Base-by-base conservation (phyloP, 35 echinoderm and acorn worm species). In the Apostichopus japonicus region DNA sequence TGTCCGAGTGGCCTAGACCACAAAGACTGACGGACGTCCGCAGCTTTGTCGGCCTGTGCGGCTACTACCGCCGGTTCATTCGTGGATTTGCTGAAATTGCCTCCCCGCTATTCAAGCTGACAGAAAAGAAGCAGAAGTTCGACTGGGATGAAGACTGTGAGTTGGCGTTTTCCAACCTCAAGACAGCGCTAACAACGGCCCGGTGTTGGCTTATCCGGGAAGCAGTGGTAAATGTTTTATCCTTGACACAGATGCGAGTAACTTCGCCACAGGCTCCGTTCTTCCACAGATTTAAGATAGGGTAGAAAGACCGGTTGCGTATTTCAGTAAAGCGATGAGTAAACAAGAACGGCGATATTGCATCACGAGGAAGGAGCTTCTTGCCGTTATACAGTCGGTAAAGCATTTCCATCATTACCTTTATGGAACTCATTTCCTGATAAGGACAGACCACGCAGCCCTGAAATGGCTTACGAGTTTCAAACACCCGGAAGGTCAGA, bases 51-150 rank as follows among this genome's bases (percentile, higher is more conserved):
- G 92, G 95, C 22, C 71, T 96, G 4, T 33, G 63, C 14, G 90
- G 86, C 3, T 96, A 96, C 52, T 96, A 96, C 71, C 62, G 95
- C 14, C 53, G 80, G n/a, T 93, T 96, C 33, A 80, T 96, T 19
- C 73, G 57, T 15, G 92, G 88, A 6, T 96, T 91, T 91, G 78
- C 95, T 14, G 78, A 87, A 0, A 79, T 94, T 19, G 92, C 95
- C 7, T 8, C 57, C 7, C 57, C 57, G 13, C 57, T 61, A 13
- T 61, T 61, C 17, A 78, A 24, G 77, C 33, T 44, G 33, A 44
- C 33, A 44, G 33, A 44, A 44, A 44, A 44, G 33, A 44, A 44
- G 33, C 33, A 44, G 59, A 44, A 44, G 70, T 73, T 16, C 6
- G 70, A 73, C 21, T 73, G n/a, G 57, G 13, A 61, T 61, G 19